Evolutionary conservation across 2,113 vertebrate species (phyloP).

Genomic region (Odocoileus virginianus): DNA sequence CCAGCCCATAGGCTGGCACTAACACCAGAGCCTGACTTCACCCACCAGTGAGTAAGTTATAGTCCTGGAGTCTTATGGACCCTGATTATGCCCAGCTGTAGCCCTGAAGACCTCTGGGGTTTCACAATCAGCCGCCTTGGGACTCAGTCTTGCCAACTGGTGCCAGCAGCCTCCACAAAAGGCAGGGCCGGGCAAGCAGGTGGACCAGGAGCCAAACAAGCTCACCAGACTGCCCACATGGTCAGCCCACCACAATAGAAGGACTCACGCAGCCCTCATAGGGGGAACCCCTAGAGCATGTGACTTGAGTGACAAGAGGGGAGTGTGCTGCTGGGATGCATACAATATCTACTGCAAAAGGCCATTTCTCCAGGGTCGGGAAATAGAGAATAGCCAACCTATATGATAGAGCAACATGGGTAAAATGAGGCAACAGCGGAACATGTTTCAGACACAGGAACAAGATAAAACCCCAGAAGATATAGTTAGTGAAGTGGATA

Average conservation of each 20-base stretch:
- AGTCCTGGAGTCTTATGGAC: background rate
- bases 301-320: background rate
- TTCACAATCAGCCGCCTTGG: background rate
- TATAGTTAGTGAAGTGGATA: background rate
- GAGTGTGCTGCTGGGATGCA: background rate
- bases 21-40: background rate
- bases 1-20: background rate
- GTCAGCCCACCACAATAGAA: background rate
- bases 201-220: background rate
- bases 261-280: background rate
- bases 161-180: background rate
- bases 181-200: background rate
- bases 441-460: background rate
- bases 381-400: background rate
- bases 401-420: background rate
- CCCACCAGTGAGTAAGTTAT: background rate
- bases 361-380: background rate
- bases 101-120: background rate
- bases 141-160: background rate
- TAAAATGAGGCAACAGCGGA: background rate
- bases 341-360: background rate
- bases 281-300: background rate
- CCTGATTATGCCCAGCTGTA: background rate
- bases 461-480: background rate
- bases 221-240: background rate